Percentiles rank a stretch among this genome's conserved stretches.
Evolutionary conservation across 2,797 vertebrate species (phyloP).

Genomic region (Sebastes flavidus): DNA sequence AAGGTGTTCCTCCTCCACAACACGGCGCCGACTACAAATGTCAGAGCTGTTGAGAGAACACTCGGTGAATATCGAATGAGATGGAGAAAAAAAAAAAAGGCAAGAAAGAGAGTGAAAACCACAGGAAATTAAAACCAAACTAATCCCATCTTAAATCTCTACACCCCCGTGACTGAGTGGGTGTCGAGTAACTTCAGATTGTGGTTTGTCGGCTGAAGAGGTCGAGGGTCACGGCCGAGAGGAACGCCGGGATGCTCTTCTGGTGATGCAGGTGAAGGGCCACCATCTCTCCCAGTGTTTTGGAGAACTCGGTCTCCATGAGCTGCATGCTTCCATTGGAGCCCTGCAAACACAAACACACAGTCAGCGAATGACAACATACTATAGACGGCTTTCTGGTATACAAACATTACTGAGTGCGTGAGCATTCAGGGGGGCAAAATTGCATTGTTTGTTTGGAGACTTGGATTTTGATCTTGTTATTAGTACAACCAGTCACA

Average conservation of each 20-base stretch:
- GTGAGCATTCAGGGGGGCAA: too few species aligned
- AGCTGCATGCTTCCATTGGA: slow-evolving; percentile 81
- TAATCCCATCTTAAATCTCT: background rate
- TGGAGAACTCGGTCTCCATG: slow-evolving; percentile 92
- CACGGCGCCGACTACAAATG: background rate
- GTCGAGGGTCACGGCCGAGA: slow-evolving; percentile 87
- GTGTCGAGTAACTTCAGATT: slow-evolving; percentile 36
- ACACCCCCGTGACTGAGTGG: background rate
- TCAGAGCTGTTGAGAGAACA: slow-evolving; percentile 1
- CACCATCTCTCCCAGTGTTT: slow-evolving; percentile 87
- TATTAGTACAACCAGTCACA: too few species aligned
- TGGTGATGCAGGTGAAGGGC: slow-evolving; percentile 91
- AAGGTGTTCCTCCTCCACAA: background rate
- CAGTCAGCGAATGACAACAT: background rate
- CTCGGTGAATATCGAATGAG: slow-evolving; percentile 10
- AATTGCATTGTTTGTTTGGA: too few species aligned
- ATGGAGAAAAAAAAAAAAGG: background rate
- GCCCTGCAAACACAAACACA: slow-evolving; percentile 49
- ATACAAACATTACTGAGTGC: too few species aligned
- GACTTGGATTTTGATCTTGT: too few species aligned
- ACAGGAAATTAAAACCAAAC: background rate
- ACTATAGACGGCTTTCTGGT: background rate
- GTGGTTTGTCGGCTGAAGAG: slow-evolving; percentile 90
- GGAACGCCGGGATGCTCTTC: slow-evolving; percentile 95
- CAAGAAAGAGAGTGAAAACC: background rate